Evolutionary conservation across 2,797 vertebrate species (phyloP).

Genomic region (Leuciscus waleckii): DNA sequence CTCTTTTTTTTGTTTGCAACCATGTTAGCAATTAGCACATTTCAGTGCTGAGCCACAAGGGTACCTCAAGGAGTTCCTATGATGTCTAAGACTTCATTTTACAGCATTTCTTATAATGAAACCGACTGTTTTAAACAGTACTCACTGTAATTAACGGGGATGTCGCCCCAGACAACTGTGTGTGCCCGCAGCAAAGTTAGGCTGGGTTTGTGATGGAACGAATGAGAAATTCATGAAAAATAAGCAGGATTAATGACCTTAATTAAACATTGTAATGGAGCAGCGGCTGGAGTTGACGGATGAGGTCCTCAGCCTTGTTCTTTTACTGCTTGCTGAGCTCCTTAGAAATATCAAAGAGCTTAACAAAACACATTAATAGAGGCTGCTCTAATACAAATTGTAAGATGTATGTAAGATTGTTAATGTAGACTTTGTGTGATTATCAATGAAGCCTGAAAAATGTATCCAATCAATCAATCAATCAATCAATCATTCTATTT

Average conservation of each 20-base stretch:
- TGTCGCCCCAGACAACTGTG: conserved; percentile 9
- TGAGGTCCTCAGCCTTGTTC: conserved; percentile 12
- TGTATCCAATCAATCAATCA: background rate
- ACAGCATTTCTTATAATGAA: conserved; percentile 12
- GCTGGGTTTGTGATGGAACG: conserved; percentile 28
- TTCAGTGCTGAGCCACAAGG: conserved; percentile 1
- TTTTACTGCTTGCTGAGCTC: conserved; percentile 20
- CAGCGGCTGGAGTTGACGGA: conserved; percentile 16
- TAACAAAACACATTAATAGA: conserved; percentile 11
- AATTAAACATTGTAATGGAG: conserved; percentile 53
- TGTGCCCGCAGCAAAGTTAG: conserved; percentile 25
- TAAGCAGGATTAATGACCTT: conserved; percentile 53
- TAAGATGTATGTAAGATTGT: background rate
- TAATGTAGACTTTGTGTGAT: background rate
- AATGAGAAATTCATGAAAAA: conserved; percentile 35
- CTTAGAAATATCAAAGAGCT: conserved; percentile 8
- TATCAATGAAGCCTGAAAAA: background rate
- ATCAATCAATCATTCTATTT: background rate
- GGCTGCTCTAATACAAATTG: conserved; percentile 3
- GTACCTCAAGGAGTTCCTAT: conserved; percentile 25
- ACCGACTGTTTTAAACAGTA: background rate
- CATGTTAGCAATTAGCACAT: background rate
- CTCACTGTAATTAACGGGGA: conserved; percentile 38
- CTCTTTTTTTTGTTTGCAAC: background rate
- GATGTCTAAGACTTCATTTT: conserved; percentile 24